Conservation (phyloP, 2,888 invertebrate genomes). For the Ferdinandea cuprea region DNA sequence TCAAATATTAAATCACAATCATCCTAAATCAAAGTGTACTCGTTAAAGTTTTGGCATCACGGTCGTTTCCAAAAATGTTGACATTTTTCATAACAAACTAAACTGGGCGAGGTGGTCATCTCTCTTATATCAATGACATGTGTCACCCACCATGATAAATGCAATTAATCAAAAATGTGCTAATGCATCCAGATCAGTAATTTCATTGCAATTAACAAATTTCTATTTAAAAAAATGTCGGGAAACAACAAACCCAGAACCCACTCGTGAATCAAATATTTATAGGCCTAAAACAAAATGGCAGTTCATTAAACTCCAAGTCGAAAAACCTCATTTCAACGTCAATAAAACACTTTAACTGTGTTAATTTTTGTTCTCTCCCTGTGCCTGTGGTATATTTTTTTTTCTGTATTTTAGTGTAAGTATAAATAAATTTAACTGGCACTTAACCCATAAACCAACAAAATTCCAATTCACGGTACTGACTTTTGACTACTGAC, state of each 20-base stretch:
- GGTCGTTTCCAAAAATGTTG: too few relatives aligned
- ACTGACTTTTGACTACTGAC: too few relatives aligned
- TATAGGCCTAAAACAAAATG: conserved; percentile 11
- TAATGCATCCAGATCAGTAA: not conserved
- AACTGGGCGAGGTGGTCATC: not conserved
- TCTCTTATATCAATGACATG: too few relatives aligned
- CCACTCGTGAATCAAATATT: not conserved
- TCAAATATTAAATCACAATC: too few relatives aligned
- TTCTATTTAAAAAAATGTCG: not conserved
- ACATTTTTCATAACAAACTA: too few relatives aligned
- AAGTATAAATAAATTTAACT: conserved; percentile 1
- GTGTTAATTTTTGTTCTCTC: conserved; percentile 15
- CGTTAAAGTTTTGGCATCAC: too few relatives aligned
- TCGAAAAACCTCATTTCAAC: conserved; percentile 55
- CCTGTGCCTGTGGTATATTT: not conserved
- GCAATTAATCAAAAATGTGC: not conserved
- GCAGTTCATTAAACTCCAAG: conserved; percentile 61
- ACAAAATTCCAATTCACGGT: conserved; percentile 51
- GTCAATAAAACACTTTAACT: conserved; percentile 46
- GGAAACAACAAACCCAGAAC: too few relatives aligned
- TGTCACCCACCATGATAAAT: too few relatives aligned
- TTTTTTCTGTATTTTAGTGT: not conserved
- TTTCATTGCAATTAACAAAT: conserved; percentile 8
- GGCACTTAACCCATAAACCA: conserved; percentile 54
- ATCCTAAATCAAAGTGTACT: too few relatives aligned